phyloP scores from a whole-genome alignment of 2,797 vertebrate genomes.

The Muscicapa striata region DNA sequence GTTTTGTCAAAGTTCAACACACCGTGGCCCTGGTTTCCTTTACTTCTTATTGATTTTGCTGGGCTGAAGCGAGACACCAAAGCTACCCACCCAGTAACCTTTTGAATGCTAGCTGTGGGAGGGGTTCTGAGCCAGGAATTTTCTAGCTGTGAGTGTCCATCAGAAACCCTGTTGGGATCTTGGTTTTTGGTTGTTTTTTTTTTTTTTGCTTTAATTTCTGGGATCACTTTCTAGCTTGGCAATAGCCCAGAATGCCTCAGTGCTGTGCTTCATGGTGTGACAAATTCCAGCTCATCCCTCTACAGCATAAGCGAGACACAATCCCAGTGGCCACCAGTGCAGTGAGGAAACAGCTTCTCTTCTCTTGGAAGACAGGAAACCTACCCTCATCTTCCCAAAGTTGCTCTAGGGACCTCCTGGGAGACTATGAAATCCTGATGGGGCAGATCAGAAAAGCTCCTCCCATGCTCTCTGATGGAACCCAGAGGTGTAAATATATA shows the following conservation, averaged over 20 bases:
- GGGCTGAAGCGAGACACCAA: neutral
- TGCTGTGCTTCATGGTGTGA: neutral
- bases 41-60: conserved; percentile 22
- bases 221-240: neutral
- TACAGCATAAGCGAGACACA: neutral
- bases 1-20: conserved; percentile 45
- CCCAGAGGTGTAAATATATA: conserved; percentile 59
- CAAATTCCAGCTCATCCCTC: neutral
- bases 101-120: neutral
- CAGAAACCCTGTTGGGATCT: neutral
- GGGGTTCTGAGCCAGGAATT: neutral
- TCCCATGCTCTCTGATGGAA: conserved; percentile 12
- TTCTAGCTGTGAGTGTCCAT: neutral
- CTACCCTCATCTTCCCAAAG: neutral
- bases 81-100: conserved; percentile 12
- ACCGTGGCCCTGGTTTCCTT: conserved; percentile 15
- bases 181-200: neutral
- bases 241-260: neutral
- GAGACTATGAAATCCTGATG: neutral
- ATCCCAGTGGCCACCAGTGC: neutral
- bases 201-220: neutral
- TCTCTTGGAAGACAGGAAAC: neutral
- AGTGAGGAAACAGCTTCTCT: neutral
- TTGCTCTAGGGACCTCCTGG: neutral
- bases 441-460: conserved; percentile 8